Evolutionary conservation across 2,888 invertebrate species (phyloP).

Genomic region (Drosophila koepferae): DNA sequence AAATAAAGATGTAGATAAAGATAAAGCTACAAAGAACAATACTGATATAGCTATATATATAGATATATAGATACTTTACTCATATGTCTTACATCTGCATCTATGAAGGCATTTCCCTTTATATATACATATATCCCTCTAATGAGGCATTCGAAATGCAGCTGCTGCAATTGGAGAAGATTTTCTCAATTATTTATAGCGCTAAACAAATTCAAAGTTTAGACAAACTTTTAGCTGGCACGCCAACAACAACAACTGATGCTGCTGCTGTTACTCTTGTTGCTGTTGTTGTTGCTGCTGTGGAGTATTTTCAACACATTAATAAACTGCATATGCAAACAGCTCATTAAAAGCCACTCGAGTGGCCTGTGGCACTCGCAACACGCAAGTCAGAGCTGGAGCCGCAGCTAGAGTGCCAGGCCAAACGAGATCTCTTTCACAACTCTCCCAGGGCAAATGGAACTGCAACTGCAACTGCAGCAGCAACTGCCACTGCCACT

Average conservation of each 20-base stretch:
- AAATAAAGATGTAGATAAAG: neutral
- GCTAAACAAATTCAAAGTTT: constrained; percentile 52
- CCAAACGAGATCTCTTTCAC: constrained; percentile 35
- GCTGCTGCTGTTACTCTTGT: constrained; percentile 12
- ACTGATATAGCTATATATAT: neutral
- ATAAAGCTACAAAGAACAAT: neutral
- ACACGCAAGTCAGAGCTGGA: constrained; percentile 46
- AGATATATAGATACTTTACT: neutral
- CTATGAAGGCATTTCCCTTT: neutral
- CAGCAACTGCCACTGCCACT: neutral
- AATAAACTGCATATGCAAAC: constrained; percentile 79
- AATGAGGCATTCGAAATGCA: constrained; percentile 48
- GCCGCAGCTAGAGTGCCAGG: constrained; percentile 8
- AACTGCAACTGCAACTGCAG: constrained; percentile 12
- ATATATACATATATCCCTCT: neutral
- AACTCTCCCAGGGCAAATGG: constrained; percentile 26
- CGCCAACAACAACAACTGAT: constrained; percentile 15
- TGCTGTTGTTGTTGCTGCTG: constrained; percentile 30
- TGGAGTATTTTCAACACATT: constrained; percentile 70
- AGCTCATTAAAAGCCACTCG: constrained; percentile 79
- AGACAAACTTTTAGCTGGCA: constrained; percentile 58
- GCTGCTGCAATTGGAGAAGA: constrained; percentile 27
- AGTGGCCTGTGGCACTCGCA: constrained; percentile 58
- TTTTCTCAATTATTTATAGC: constrained; percentile 42
- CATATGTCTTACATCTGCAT: too few species aligned